These are phyloP conservation scores for Stegana nigrithorax DNA, from an alignment of 2,888 invertebrate species.

Conservation along the genomic window DNA sequence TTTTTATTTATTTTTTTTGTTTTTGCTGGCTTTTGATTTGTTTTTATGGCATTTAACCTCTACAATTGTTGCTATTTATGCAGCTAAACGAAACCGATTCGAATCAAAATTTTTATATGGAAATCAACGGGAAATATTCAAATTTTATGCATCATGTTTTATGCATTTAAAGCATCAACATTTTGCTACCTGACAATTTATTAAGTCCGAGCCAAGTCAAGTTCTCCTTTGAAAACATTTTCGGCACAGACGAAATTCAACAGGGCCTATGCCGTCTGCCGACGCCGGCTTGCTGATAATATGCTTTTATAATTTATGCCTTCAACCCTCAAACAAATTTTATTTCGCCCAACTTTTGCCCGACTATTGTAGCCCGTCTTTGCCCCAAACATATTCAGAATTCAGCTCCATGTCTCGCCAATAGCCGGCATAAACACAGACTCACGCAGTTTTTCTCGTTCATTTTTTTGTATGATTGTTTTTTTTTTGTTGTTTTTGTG, in stretches of 20 bases:
- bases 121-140: too few relatives aligned
- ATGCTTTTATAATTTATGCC: slow-evolving; percentile 52
- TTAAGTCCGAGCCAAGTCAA: too few relatives aligned
- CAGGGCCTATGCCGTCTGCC: slow-evolving; percentile 18
- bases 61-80: slow-evolving; percentile 15
- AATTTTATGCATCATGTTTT: too few relatives aligned
- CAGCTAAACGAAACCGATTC: not conserved
- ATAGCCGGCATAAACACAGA: not conserved
- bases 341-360: not conserved
- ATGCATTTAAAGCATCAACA: slow-evolving; percentile 12
- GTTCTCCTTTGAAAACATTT: not conserved
- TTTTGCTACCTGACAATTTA: slow-evolving; percentile 13
- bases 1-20: slow-evolving; percentile 15
- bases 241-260: not conserved
- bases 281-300: slow-evolving; percentile 42
- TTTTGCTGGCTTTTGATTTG: slow-evolving; percentile 5
- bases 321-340: slow-evolving; percentile 3
- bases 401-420: slow-evolving; percentile 41
- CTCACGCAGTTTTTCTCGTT: not conserved
- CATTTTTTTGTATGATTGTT: too few relatives aligned
- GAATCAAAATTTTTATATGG: slow-evolving; percentile 17
- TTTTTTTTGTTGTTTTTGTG: not conserved
- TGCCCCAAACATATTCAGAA: slow-evolving; percentile 42
- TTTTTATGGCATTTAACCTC: not conserved
- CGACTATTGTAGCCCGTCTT: slow-evolving; percentile 15